Evolutionary conservation across 1,140 invertebrate species (phyloP).

Genomic region (Gonioctena quinquepunctata): DNA sequence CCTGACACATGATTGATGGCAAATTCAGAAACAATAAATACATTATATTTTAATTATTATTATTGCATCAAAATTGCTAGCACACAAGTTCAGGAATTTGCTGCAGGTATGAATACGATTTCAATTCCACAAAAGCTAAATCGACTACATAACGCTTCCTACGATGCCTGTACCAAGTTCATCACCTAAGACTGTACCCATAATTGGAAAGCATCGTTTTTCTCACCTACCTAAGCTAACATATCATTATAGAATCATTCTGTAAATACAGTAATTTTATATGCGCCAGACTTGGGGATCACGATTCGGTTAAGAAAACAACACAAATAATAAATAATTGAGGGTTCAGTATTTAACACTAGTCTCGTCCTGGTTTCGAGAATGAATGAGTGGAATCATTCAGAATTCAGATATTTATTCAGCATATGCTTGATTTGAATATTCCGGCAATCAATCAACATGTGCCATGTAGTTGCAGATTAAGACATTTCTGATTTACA

Average conservation of each 20-base stretch:
- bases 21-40: too few relatives aligned
- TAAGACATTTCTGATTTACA: neutral
- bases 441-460: neutral
- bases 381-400: neutral
- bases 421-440: neutral
- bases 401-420: neutral
- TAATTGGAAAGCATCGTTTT: constrained; percentile 31
- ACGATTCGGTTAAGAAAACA: constrained; percentile 8
- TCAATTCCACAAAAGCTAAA: too few relatives aligned
- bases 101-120: too few relatives aligned
- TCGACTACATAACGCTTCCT: too few relatives aligned
- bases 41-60: too few relatives aligned
- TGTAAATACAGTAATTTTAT: constrained; percentile 28
- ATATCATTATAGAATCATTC: constrained; percentile 31
- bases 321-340: constrained; percentile 18
- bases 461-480: neutral
- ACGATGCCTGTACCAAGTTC: neutral
- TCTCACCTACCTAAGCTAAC: constrained; percentile 33
- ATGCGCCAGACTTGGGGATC: constrained; percentile 12
- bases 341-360: constrained; percentile 13
- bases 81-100: too few relatives aligned
- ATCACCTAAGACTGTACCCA: constrained; percentile 19
- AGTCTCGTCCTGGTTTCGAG: neutral
- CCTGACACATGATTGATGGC: too few relatives aligned
- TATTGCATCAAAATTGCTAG: too few relatives aligned